Conservation (phyloP, 2,797 vertebrate species). For the Pantherophis alleghaniensis region DNA sequence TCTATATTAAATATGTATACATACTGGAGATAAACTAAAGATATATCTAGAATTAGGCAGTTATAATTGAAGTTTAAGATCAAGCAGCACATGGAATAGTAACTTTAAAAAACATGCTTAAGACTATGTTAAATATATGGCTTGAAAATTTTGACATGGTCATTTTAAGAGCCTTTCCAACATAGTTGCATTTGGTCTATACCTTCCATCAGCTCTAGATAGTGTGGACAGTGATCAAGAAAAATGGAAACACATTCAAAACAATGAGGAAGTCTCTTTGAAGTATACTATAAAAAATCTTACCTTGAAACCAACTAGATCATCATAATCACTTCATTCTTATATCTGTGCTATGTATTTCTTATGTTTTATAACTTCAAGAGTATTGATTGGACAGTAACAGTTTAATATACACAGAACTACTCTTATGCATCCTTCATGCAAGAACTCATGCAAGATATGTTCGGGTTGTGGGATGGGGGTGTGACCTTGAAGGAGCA, state of each 20-base stretch:
- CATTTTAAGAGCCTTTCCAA: not conserved
- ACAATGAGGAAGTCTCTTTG: not conserved
- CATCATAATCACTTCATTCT: not conserved
- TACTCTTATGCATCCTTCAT: not conserved
- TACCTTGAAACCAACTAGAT: not conserved
- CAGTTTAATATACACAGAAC: not conserved
- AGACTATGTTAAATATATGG: not conserved
- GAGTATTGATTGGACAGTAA: not conserved
- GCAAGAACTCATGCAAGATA: not conserved
- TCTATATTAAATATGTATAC: not conserved
- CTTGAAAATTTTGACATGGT: not conserved
- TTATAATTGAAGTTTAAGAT: not conserved
- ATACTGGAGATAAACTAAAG: not conserved
- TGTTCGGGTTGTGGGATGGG: not conserved
- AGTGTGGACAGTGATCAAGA: not conserved
- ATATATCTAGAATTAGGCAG: not conserved
- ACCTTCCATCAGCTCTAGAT: not conserved
- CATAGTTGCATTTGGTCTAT: not conserved
- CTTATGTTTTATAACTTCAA: not conserved
- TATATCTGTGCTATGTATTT: not conserved
- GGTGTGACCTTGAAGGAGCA: slow-evolving; percentile 14
- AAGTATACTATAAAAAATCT: not conserved
- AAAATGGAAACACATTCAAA: not conserved
- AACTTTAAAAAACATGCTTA: not conserved
- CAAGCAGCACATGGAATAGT: not conserved